Conservation (phyloP, 2,113 vertebrate genomes). For the Polyodon spathula region DNA sequence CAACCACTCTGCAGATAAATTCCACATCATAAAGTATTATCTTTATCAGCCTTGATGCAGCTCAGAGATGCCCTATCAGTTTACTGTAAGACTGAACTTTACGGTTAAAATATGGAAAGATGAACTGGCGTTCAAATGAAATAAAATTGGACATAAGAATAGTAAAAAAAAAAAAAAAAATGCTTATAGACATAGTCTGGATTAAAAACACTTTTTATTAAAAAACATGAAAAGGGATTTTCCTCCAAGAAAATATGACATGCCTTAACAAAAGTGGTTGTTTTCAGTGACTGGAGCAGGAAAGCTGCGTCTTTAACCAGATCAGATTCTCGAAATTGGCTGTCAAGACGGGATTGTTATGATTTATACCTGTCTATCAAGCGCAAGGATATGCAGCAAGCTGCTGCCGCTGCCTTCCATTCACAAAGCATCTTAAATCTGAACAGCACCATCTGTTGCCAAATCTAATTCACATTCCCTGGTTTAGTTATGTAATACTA, state of each 20-base stretch:
- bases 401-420: conserved; percentile 72
- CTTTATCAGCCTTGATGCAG: conserved; percentile 8
- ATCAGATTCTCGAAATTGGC: conserved; percentile 99
- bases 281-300: conserved; percentile 50
- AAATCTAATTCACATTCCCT: conserved; percentile 95
- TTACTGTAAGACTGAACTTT: conserved; percentile 22
- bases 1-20: conserved; percentile 50
- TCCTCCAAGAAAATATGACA: conserved; percentile 57
- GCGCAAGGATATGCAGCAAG: conserved; percentile 48
- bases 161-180: conserved; percentile 45
- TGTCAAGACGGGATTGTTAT: conserved; percentile 93
- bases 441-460: conserved; percentile 93
- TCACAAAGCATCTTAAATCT: conserved; percentile 90
- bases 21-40: conserved; percentile 47
- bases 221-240: conserved; percentile 68
- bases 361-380: conserved; percentile 98
- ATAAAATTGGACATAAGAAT: conserved; percentile 45
- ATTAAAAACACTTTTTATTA: conserved; percentile 67
- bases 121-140: conserved; percentile 34
- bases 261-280: conserved; percentile 45
- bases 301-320: conserved; percentile 95
- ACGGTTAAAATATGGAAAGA: conserved; percentile 30
- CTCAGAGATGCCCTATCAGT: conserved; percentile 17
- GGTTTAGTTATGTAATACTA: conserved; percentile 92
- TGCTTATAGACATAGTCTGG: no score